These are phyloP conservation scores for Scaptomyza flava DNA, from an alignment of 2,888 invertebrate genomes.

Conservation along the genomic window DNA sequence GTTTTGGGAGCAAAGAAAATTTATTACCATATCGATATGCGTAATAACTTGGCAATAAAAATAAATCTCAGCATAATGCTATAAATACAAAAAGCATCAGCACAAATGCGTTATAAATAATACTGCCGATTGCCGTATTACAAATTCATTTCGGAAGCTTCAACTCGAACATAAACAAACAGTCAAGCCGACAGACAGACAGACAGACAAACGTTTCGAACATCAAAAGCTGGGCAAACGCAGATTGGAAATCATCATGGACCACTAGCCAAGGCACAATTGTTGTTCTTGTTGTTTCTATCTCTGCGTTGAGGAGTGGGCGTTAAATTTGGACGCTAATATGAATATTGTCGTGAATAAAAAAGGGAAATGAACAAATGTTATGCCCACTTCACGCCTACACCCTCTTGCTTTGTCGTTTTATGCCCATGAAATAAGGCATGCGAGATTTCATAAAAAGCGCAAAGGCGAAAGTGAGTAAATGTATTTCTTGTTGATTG, in stretches of 20 bases:
- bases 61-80: slow-evolving; percentile 76
- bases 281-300: slow-evolving; percentile 8
- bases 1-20: slow-evolving; percentile 57
- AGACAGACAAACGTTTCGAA: slow-evolving; percentile 13
- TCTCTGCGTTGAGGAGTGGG: slow-evolving; percentile 6
- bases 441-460: slow-evolving; percentile 73
- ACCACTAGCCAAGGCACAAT: slow-evolving; percentile 54
- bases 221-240: slow-evolving; percentile 53
- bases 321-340: slow-evolving; percentile 73
- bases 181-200: no score
- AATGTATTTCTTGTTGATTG: slow-evolving; percentile 77
- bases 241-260: slow-evolving; percentile 66
- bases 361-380: slow-evolving; percentile 73
- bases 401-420: slow-evolving; percentile 2
- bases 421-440: slow-evolving; percentile 66
- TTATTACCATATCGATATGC: slow-evolving; percentile 80
- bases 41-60: slow-evolving; percentile 80
- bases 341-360: slow-evolving; percentile 73
- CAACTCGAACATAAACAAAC: slow-evolving; percentile 48
- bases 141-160: slow-evolving; percentile 70
- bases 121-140: slow-evolving; percentile 69
- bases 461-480: slow-evolving; percentile 53
- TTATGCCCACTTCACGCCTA: slow-evolving; percentile 33
- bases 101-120: slow-evolving; percentile 76
- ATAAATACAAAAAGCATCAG: slow-evolving; percentile 77